A percentile compares a stretch with the other conserved stretches of the same genome.
Evolutionary conservation across 2,888 invertebrate genomes (phyloP).

Genomic region (Neoascia interrupta): DNA sequence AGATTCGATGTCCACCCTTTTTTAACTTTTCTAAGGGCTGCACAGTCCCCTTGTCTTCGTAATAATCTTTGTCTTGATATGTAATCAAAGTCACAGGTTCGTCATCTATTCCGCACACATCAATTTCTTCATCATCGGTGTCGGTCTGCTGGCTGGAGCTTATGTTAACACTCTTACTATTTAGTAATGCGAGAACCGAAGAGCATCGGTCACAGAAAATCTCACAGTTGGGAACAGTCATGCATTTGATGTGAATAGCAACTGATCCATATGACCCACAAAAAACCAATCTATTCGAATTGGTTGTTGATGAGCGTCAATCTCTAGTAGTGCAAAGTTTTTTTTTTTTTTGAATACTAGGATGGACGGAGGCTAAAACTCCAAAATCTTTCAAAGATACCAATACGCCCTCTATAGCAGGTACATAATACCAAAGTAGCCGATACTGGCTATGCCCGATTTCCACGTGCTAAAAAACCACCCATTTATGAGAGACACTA

Average conservation of each 20-base stretch:
- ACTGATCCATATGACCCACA: conserved; percentile 75
- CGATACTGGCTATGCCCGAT: too few relatives aligned
- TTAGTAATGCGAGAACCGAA: not conserved
- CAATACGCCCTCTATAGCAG: too few relatives aligned
- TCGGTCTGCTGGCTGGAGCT: conserved; percentile 12
- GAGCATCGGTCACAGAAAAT: conserved; percentile 43
- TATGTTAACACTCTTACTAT: conserved; percentile 26
- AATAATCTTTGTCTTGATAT: not conserved
- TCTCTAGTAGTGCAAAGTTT: too few relatives aligned
- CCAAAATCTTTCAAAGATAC: too few relatives aligned
- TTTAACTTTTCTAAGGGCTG: too few relatives aligned
- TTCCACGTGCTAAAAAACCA: too few relatives aligned
- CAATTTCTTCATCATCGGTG: conserved; percentile 34
- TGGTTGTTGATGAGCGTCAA: conserved; percentile 79
- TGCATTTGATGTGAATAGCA: conserved; percentile 66
- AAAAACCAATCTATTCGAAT: conserved; percentile 69
- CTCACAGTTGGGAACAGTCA: not conserved
- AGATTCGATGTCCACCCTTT: not conserved
- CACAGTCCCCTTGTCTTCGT: not conserved
- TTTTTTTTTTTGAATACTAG: too few relatives aligned
- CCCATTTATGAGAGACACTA: too few relatives aligned
- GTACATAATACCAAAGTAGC: too few relatives aligned
- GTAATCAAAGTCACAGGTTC: not conserved
- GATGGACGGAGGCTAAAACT: too few relatives aligned
- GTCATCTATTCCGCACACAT: conserved; percentile 36